A percentile compares a stretch with the other conserved stretches of the same genome.
These are phyloP conservation scores for Paracyprichromis sp. DNA, from an alignment of 2,113 vertebrate genomes.

Conservation along the genomic window DNA sequence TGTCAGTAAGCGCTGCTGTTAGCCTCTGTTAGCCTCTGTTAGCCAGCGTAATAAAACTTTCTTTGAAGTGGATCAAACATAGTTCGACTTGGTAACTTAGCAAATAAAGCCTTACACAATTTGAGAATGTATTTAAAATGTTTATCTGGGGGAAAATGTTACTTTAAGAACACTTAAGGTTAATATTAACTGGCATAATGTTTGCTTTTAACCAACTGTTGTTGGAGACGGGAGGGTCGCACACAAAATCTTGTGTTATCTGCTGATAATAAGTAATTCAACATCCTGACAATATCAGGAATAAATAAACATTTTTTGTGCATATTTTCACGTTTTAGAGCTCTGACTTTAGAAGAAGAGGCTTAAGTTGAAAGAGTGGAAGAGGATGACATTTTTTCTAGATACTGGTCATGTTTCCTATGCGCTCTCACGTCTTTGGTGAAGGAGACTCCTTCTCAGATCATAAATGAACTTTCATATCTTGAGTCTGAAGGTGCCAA, in stretches of 20 bases:
- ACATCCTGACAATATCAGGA: not conserved
- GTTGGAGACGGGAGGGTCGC: not conserved
- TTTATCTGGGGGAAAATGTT: accelerated
- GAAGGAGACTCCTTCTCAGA: not conserved
- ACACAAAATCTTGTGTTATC: not conserved
- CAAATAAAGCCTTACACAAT: not conserved
- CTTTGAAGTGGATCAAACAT: not conserved
- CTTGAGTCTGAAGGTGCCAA: not conserved
- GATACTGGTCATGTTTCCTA: not conserved
- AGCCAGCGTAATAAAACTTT: not conserved
- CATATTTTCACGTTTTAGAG: not conserved
- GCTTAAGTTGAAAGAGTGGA: not conserved
- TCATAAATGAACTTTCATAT: not conserved
- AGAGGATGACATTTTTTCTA: not conserved
- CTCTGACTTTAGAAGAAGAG: not conserved
- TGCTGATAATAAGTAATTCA: not conserved
- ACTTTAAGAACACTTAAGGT: accelerated
- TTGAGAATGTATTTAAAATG: accelerated
- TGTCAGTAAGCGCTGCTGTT: not conserved
- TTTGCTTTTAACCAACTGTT: not conserved
- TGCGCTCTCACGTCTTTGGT: accelerated
- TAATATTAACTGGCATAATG: not conserved
- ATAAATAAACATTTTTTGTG: accelerated
- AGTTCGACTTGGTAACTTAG: not conserved
- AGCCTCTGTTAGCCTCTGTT: not conserved